Percentiles rank a stretch among this genome's conserved stretches.
phyloP scores from a whole-genome alignment of 2,797 vertebrate genomes.

The Dicrostonyx torquatus region DNA sequence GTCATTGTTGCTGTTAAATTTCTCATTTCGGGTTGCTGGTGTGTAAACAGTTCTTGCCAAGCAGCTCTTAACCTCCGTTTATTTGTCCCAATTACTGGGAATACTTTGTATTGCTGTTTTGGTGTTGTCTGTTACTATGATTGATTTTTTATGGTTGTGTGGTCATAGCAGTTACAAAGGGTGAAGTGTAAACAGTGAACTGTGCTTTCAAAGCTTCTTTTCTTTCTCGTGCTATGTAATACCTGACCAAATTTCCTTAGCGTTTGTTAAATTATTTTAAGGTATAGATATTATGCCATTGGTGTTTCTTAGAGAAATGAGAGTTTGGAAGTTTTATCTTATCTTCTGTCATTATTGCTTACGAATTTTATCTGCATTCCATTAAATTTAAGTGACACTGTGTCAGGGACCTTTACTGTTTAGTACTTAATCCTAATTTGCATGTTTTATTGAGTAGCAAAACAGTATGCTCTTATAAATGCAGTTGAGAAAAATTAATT shows the following conservation, averaged over 20 bases:
- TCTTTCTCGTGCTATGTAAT: neutral
- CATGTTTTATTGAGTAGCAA: neutral
- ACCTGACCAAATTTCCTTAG: neutral
- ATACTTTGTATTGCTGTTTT: neutral
- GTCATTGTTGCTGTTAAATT: neutral
- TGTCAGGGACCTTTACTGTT: neutral
- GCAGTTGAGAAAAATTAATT: neutral
- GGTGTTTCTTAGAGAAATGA: neutral
- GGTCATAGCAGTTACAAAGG: neutral
- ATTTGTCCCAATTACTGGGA: neutral
- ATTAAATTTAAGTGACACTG: constrained; percentile 18
- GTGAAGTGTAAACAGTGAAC: neutral
- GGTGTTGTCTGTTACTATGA: neutral
- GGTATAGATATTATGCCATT: neutral
- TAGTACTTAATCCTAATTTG: neutral
- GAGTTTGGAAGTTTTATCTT: neutral
- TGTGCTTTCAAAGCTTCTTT: neutral
- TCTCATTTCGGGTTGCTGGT: neutral
- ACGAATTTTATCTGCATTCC: neutral
- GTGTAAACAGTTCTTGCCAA: neutral
- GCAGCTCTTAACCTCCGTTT: neutral
- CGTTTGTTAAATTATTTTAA: neutral
- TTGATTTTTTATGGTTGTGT: neutral
- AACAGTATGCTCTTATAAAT: neutral
- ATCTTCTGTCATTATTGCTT: neutral